Base-by-base conservation (phyloP, 1,140 invertebrate genomes). In the Drosophila sproati region DNA sequence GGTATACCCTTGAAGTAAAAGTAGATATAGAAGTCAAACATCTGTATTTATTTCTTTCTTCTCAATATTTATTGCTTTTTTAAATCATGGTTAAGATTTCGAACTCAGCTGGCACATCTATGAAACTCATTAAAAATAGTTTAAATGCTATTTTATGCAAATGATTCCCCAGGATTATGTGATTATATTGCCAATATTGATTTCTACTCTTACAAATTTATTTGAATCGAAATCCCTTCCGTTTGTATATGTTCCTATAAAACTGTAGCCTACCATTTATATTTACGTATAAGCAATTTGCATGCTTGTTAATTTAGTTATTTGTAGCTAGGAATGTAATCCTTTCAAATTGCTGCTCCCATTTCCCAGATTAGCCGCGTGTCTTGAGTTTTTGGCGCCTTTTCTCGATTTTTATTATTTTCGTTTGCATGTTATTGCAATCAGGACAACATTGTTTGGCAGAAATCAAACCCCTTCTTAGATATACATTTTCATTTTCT, bases 381-480 rank as follows among this genome's bases (percentile, higher is more conserved):
- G 35, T 51, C 7, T 61, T 51, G 34, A 32, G 12, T 61, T 69
- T 87, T 87, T 87, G 82, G 83, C 83, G 83, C 80, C 69, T 64
- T 74, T 73, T 77, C 61, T 67, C 48, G 28, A 47, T 37, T 68
- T 77, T 55, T 63, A 28, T 34, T 55, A 29, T 59, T 71, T 80
- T 70, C 54, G 48, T 89, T 88, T 80, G 85, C 83, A 89, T 88
- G 83, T 89, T 88, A 83, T 88, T 88, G 83, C 83, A 88, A 88
- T 88, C 78, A 88, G 73, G 56, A 68, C 32, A 72, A 73, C 77
- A 88, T 88, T 88, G 83, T 88, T 89, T 69, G 66, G 76, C 83
- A 82, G 73, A 87, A 82, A 67, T 79, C 68, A 71, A 83, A 83
- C 83, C 85, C 77, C 62, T 87, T 80, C 41, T 48, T 60, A 48